Evolutionary conservation across 2,797 vertebrate species (phyloP).

Genomic region (Ciconia nigra): DNA sequence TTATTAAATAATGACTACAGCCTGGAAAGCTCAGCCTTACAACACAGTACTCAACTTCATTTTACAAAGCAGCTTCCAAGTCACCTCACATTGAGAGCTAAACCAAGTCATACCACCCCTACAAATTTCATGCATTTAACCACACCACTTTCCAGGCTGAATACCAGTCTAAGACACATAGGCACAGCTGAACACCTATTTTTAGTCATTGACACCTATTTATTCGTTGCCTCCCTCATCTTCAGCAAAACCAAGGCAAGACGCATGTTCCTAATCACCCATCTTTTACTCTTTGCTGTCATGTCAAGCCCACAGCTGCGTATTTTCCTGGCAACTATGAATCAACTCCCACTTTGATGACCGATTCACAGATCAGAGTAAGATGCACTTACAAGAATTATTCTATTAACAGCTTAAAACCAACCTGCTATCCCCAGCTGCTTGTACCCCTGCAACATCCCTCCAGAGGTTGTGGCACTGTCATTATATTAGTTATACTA

Average conservation of each 20-base stretch:
- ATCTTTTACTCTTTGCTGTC: neutral
- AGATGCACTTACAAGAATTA: neutral
- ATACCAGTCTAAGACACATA: neutral
- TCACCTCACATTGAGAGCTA: neutral
- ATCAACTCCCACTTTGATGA: conserved; percentile 7
- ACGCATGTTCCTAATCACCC: neutral
- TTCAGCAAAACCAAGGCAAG: neutral
- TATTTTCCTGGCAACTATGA: conserved; percentile 19
- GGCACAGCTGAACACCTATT: neutral
- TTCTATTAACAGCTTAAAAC: conserved; percentile 7
- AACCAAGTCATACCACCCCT: neutral
- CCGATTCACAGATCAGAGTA: conserved; percentile 13
- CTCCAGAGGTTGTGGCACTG: neutral
- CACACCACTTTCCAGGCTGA: neutral
- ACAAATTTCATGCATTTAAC: neutral
- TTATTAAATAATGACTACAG: neutral
- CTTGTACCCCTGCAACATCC: neutral
- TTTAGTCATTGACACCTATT: neutral
- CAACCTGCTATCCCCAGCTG: neutral
- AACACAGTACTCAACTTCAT: neutral
- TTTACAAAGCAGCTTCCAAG: neutral
- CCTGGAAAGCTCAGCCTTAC: neutral
- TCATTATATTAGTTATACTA: neutral
- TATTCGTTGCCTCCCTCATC: neutral
- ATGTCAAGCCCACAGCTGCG: conserved; percentile 29